Evolutionary conservation across 2,113 vertebrate genomes (phyloP), one percentile per base, ranked within the genome.

Genomic region (Etheostoma cragini): DNA sequence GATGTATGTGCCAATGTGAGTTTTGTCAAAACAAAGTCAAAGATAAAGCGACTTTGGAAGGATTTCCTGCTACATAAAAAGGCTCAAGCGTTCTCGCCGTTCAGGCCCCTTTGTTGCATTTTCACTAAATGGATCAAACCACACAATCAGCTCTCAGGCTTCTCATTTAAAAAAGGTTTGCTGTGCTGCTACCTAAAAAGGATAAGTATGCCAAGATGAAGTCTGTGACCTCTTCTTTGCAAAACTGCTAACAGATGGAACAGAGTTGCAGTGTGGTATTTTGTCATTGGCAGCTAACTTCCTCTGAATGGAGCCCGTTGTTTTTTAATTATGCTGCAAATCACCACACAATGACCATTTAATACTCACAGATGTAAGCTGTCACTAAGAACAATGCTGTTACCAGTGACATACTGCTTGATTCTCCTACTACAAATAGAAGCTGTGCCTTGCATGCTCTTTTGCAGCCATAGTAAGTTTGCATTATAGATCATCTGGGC

Each of bases 111-210:
- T 30, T 88, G 38, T 67, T 58, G 50, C 10, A 66, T 78, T 61
- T 54, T 80, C 69, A 19, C 74, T 81, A 87, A 82, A 92, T 80
- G 58, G 65, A 93, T 91, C 86, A 91, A 94, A 91, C 64, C 83
- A 21, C 81, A 88, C 79, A 81, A 87, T 87, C 80, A 85, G 64
- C 85, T 85, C 67, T 76, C 54, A 60, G 72, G 64, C 63, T 76
- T 71, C 71, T 81, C 70, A 80, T 72, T 74, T 42, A 71, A 89
- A 77, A 77, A 24, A 63, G 47, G 70, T 79, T 58, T 58, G 81
- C 81, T 49, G 67, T 13, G 72, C 74, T 26, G 65, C 71, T 93
- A 84, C 93, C 92, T 91, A 93, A 94, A 93, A 93, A 90, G 93
- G 92, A 87, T 81, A 90, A 80, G 69, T 72, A 88, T 72, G 82